phyloP scores from a whole-genome alignment of 2,888 invertebrate species.

The Panzeria rudis region DNA sequence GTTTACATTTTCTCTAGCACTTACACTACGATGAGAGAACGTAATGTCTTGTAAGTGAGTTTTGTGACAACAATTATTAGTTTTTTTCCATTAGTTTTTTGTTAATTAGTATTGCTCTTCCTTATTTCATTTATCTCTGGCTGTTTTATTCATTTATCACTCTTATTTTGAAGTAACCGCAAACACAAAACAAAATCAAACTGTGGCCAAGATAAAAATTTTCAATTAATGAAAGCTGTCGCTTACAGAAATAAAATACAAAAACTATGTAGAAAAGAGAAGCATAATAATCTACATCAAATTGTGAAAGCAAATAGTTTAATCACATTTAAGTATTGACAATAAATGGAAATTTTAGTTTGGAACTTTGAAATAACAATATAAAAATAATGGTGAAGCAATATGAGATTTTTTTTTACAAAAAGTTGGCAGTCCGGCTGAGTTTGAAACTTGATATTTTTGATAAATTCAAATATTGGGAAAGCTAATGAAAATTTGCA shows the following conservation, averaged over 20 bases:
- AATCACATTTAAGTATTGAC: slow-evolving; percentile 3
- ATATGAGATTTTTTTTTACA: not conserved
- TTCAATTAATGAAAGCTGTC: slow-evolving; percentile 66
- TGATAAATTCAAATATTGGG: too few relatives aligned
- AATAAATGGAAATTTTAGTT: slow-evolving; percentile 7
- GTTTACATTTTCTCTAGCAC: not conserved
- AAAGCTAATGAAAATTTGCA: too few relatives aligned
- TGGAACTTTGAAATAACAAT: not conserved
- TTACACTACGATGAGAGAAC: not conserved
- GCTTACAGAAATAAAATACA: slow-evolving; percentile 34
- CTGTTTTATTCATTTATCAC: slow-evolving; percentile 10
- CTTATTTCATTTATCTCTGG: not conserved
- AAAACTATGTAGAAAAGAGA: not conserved
- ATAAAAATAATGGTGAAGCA: not conserved
- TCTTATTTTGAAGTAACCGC: not conserved
- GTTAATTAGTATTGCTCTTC: not conserved
- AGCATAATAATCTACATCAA: slow-evolving; percentile 9
- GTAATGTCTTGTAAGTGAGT: slow-evolving; percentile 6
- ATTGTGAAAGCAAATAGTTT: not conserved
- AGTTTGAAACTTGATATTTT: too few relatives aligned
- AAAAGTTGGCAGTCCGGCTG: not conserved
- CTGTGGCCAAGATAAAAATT: slow-evolving; percentile 31
- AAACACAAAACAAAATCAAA: not conserved
- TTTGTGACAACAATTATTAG: slow-evolving; percentile 15
- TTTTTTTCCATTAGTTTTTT: not conserved